These are phyloP conservation scores for Pseudomyrmex gracilis DNA, from an alignment of 1,140 invertebrate genomes.

Conservation along the genomic window DNA sequence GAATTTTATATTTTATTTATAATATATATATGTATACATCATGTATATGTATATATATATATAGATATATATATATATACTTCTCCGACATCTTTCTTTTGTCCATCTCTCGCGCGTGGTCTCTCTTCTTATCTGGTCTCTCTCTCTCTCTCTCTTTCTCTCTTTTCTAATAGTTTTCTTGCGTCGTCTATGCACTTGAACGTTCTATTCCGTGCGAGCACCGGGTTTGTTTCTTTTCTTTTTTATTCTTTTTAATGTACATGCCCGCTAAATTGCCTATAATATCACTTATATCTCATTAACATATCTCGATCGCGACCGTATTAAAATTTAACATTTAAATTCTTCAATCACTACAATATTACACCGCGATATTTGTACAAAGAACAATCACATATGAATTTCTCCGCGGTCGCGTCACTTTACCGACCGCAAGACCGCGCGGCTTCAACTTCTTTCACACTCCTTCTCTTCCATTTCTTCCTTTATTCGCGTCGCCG, in stretches of 20 bases:
- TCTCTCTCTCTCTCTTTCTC: neutral
- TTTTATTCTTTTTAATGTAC: slow-evolving; percentile 82
- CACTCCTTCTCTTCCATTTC: slow-evolving; percentile 49
- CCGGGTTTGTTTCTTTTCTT: slow-evolving; percentile 64
- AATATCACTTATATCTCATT: slow-evolving; percentile 78
- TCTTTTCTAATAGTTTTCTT: neutral
- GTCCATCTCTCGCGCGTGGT: neutral
- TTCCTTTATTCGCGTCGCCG: slow-evolving; percentile 65
- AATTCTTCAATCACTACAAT: slow-evolving; percentile 86
- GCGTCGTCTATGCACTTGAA: slow-evolving; percentile 53
- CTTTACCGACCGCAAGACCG: slow-evolving; percentile 23
- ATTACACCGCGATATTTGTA: slow-evolving; percentile 86
- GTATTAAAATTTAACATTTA: slow-evolving; percentile 87
- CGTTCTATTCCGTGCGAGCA: slow-evolving; percentile 74
- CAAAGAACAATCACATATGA: slow-evolving; percentile 86
- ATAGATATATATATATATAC: slow-evolving; percentile 38
- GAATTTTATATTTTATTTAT: slow-evolving; percentile 47
- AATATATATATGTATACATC: slow-evolving; percentile 28
- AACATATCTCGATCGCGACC: slow-evolving; percentile 82
- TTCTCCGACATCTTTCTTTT: neutral
- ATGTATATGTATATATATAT: slow-evolving; percentile 54
- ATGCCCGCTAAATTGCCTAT: slow-evolving; percentile 85
- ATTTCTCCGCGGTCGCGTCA: slow-evolving; percentile 78
- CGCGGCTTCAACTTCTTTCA: slow-evolving; percentile 17
- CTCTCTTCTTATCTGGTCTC: neutral